Evolutionary conservation across 2,113 vertebrate species (phyloP).

Genomic region (Psophia crepitans): DNA sequence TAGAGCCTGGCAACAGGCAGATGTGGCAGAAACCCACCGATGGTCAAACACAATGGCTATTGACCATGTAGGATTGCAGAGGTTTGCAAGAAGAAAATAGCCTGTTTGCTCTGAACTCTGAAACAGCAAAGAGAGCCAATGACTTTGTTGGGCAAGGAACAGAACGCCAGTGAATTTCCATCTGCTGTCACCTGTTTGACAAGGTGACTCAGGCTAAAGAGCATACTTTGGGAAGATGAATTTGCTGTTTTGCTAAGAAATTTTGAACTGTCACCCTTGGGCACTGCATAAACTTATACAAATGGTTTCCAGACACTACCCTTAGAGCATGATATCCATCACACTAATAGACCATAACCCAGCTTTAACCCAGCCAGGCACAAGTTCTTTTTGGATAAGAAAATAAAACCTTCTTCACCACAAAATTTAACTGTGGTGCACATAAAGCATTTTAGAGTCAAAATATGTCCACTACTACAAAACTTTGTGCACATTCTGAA

Average conservation of each 20-base stretch:
- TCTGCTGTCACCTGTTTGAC: conserved; percentile 24
- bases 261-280: conserved; percentile 30
- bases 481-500: neutral
- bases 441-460: neutral
- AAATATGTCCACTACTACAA: neutral
- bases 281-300: conserved; percentile 12
- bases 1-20: neutral
- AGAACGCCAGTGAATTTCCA: neutral
- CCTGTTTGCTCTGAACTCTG: neutral
- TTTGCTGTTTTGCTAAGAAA: conserved; percentile 48
- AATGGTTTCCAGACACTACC: conserved; percentile 22
- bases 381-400: neutral
- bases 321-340: conserved; percentile 26
- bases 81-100: neutral
- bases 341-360: neutral
- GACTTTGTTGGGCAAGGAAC: neutral
- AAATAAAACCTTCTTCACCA: neutral
- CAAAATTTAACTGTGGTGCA: neutral
- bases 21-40: neutral
- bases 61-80: neutral
- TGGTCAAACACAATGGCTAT: neutral
- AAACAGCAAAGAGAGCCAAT: neutral
- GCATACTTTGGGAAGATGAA: conserved; percentile 18
- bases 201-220: conserved; percentile 30
- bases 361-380: neutral